Evolutionary conservation across 2,797 vertebrate species (phyloP).

Genomic region (Capromys pilorides): DNA sequence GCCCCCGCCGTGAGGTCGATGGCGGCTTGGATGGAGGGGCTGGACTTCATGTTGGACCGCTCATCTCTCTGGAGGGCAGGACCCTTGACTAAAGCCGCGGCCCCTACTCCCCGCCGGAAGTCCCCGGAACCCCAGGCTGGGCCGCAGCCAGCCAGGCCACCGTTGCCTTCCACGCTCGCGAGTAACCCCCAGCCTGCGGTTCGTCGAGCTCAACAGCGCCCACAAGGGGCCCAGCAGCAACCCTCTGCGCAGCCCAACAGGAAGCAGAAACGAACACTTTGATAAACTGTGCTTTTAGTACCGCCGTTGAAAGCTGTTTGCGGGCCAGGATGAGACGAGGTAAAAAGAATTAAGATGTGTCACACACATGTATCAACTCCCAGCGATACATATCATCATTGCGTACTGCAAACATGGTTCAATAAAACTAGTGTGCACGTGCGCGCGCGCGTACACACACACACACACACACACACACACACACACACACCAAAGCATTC

Average conservation of each 20-base stretch:
- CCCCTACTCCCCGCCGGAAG: neutral
- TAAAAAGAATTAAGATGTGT: neutral
- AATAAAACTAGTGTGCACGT: too few relatives aligned
- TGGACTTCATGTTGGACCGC: constrained; percentile 88
- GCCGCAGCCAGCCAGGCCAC: neutral
- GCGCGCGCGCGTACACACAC: too few relatives aligned
- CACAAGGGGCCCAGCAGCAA: rapidly evolving
- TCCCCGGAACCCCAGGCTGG: neutral
- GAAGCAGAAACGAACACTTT: neutral
- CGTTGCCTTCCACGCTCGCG: neutral
- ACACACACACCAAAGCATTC: neutral
- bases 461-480: neutral
- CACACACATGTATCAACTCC: neutral
- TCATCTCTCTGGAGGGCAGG: neutral
- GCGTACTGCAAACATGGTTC: neutral
- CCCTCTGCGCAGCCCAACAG: rapidly evolving
- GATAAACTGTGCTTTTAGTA: neutral
- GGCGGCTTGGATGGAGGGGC: constrained; percentile 89
- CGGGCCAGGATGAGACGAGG: neutral
- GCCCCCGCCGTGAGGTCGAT: constrained; percentile 94
- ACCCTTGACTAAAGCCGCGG: neutral
- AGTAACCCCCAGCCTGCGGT: neutral
- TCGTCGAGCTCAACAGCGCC: too few relatives aligned
- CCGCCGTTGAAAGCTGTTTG: neutral
- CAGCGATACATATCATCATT: neutral